phyloP scores from a whole-genome alignment of 2,113 vertebrate genomes.

The Xenotilapia caudafasciata region DNA sequence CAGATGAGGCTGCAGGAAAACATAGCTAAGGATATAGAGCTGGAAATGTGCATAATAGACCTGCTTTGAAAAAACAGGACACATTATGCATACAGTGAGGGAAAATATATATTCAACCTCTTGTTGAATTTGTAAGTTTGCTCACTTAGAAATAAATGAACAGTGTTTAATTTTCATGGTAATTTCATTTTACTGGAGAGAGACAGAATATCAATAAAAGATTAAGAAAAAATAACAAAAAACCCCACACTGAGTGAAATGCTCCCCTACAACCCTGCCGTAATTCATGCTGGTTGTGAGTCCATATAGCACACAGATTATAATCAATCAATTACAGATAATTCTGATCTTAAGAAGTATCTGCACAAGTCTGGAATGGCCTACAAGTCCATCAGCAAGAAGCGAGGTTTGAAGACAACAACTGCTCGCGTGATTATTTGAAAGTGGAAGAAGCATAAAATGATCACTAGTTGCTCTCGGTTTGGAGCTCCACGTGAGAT shows the following conservation, averaged over 20 bases:
- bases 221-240: background rate
- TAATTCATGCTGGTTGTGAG: background rate
- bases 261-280: rapidly evolving
- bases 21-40: background rate
- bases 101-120: background rate
- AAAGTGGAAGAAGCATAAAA: background rate
- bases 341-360: background rate
- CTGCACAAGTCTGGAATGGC: background rate
- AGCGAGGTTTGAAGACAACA: rapidly evolving
- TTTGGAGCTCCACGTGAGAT: background rate
- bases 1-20: background rate
- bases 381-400: background rate
- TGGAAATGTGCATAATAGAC: background rate
- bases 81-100: background rate
- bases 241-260: background rate
- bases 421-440: rapidly evolving
- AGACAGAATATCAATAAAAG: background rate
- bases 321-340: background rate
- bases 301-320: background rate
- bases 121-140: background rate
- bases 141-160: background rate
- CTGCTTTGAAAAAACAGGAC: background rate
- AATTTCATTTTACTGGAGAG: background rate
- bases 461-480: background rate
- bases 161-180: background rate